phyloP scores from a whole-genome alignment of 1,140 invertebrate species.

The Hetaerina americana region DNA sequence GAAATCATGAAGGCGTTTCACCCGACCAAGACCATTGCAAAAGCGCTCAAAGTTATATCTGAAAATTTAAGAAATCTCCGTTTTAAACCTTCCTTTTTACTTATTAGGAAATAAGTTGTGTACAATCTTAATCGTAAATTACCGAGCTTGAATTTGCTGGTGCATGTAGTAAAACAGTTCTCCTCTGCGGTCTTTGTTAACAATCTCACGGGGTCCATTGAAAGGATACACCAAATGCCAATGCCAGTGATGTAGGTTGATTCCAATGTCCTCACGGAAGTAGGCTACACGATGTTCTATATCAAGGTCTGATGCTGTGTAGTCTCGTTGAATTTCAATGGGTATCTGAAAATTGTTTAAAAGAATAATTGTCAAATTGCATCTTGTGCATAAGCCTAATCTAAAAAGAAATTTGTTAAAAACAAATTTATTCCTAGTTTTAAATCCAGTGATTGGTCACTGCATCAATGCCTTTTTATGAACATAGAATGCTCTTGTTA shows the following conservation, averaged over 20 bases:
- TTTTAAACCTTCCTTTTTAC: too few relatives aligned
- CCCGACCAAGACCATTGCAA: neutral
- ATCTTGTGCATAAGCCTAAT: too few relatives aligned
- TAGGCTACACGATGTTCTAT: slow-evolving; percentile 48
- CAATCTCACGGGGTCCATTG: slow-evolving; percentile 35
- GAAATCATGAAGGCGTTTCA: slow-evolving; percentile 9
- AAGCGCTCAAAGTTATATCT: slow-evolving; percentile 5
- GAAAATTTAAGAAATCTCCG: too few relatives aligned
- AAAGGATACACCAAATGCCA: slow-evolving; percentile 71
- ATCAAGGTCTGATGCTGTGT: slow-evolving; percentile 22
- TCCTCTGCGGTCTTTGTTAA: slow-evolving; percentile 49
- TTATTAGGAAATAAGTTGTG: too few relatives aligned
- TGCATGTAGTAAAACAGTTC: slow-evolving; percentile 65
- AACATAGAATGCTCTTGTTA: too few relatives aligned
- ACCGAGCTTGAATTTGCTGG: slow-evolving; percentile 42
- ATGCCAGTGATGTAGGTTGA: slow-evolving; percentile 59
- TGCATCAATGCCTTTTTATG: too few relatives aligned
- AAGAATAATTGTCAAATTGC: too few relatives aligned
- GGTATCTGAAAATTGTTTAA: too few relatives aligned
- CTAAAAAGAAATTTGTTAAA: too few relatives aligned
- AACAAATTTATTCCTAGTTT: too few relatives aligned
- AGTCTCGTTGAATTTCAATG: neutral
- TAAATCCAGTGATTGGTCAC: too few relatives aligned
- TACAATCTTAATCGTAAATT: too few relatives aligned
- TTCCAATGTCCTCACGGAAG: slow-evolving; percentile 47